These are phyloP conservation scores for Drosophila gunungcola DNA, from an alignment of 1,140 invertebrate genomes.

Conservation along the genomic window DNA sequence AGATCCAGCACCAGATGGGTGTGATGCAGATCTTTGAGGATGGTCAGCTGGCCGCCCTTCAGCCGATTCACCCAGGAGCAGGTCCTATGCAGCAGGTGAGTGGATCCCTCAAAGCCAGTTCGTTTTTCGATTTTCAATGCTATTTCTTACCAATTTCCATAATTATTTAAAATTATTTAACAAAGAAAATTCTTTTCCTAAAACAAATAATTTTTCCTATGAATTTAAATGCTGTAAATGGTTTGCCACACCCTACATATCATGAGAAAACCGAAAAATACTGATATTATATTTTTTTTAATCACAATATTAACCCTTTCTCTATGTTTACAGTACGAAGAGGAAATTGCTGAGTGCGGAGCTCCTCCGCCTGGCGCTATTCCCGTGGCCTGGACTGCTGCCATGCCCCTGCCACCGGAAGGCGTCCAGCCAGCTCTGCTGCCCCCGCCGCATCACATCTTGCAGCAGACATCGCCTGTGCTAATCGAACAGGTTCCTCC, in stretches of 20 bases:
- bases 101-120: too few species aligned
- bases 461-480: slow-evolving; percentile 50
- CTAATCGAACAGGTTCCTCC: slow-evolving; percentile 45
- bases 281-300: background rate
- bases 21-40: slow-evolving; percentile 82
- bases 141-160: too few species aligned
- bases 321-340: slow-evolving; percentile 53
- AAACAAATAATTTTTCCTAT: too few species aligned
- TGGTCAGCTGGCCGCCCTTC: slow-evolving; percentile 65
- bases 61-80: slow-evolving; percentile 65
- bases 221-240: too few species aligned
- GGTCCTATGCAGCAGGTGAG: slow-evolving; percentile 63
- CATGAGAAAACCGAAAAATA: background rate
- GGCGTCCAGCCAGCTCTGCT: slow-evolving; percentile 43
- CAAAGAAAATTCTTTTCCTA: too few species aligned
- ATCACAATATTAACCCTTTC: background rate
- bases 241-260: too few species aligned
- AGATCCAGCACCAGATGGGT: slow-evolving; percentile 79
- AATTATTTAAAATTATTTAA: too few species aligned
- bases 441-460: slow-evolving; percentile 60
- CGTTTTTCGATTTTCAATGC: too few species aligned
- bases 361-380: slow-evolving; percentile 55
- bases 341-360: slow-evolving; percentile 68
- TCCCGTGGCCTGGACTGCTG: slow-evolving; percentile 58
- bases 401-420: slow-evolving; percentile 22